Evolutionary conservation across 2,888 invertebrate genomes (phyloP).

Genomic region (Mimachlamys varia): DNA sequence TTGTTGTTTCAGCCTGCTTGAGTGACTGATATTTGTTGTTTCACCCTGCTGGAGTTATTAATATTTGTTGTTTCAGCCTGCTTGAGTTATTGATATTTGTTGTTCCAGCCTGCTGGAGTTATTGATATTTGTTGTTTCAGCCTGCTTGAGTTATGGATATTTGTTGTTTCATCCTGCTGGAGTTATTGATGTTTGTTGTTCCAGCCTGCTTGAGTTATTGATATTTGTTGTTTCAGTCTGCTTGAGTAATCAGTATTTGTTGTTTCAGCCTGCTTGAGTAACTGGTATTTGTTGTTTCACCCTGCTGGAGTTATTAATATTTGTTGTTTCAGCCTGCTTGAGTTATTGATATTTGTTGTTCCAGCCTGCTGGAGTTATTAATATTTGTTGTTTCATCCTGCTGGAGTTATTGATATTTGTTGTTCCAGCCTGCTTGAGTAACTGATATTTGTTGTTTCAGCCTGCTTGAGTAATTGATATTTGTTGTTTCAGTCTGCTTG

Average conservation of each 20-base stretch:
- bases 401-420: background rate
- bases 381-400: constrained; percentile 52
- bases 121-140: constrained; percentile 54
- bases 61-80: constrained; percentile 55
- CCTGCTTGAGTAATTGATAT: constrained; percentile 18
- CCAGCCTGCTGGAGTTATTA: constrained; percentile 51
- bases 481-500: constrained; percentile 60
- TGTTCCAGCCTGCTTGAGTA: constrained; percentile 55
- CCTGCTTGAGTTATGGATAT: constrained; percentile 9
- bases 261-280: constrained; percentile 55
- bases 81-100: background rate
- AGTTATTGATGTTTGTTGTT: constrained; percentile 38
- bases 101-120: constrained; percentile 55
- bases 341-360: constrained; percentile 38
- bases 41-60: constrained; percentile 44
- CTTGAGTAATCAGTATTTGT: background rate
- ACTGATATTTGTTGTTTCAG: constrained; percentile 54
- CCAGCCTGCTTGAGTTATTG: constrained; percentile 51
- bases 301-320: background rate
- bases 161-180: constrained; percentile 51
- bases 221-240: constrained; percentile 56
- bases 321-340: constrained; percentile 55
- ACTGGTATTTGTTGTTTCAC: constrained; percentile 50
- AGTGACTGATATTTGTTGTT: constrained; percentile 39
- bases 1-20: constrained; percentile 55